These are phyloP conservation scores for Lymantria monacha DNA, from an alignment of 2,888 invertebrate genomes.

Conservation along the genomic window DNA sequence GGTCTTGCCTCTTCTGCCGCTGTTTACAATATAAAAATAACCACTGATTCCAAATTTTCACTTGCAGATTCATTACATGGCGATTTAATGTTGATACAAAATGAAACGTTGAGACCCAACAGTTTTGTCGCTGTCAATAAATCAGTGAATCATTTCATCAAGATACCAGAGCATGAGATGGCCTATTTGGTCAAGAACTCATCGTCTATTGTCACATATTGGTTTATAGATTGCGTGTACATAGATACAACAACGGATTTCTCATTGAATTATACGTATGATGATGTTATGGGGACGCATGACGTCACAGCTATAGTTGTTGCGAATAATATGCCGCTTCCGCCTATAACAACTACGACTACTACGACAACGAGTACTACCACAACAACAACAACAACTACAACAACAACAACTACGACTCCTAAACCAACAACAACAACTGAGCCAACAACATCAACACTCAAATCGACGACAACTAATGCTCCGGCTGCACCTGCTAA, in stretches of 20 bases:
- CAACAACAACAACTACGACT: slow-evolving; percentile 39
- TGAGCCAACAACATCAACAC: slow-evolving; percentile 40
- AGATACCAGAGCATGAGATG: slow-evolving; percentile 83
- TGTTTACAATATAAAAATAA: too few species aligned
- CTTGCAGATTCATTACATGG: slow-evolving; percentile 86
- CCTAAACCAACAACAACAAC: slow-evolving; percentile 31
- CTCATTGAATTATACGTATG: slow-evolving; percentile 84
- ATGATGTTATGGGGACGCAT: slow-evolving; percentile 81
- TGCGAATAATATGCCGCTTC: slow-evolving; percentile 85
- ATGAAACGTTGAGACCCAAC: slow-evolving; percentile 76
- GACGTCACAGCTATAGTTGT: slow-evolving; percentile 87
- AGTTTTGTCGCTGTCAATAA: slow-evolving; percentile 85
- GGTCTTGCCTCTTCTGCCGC: too few species aligned
- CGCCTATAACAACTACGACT: slow-evolving; percentile 59
- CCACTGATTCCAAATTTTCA: not conserved
- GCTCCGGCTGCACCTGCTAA: slow-evolving; percentile 26
- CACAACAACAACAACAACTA: slow-evolving; percentile 38
- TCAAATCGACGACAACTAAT: slow-evolving; percentile 36
- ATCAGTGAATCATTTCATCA: slow-evolving; percentile 81
- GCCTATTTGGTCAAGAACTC: slow-evolving; percentile 78
- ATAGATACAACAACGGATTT: slow-evolving; percentile 85
- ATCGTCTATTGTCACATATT: slow-evolving; percentile 84
- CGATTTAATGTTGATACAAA: slow-evolving; percentile 84
- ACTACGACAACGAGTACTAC: slow-evolving; percentile 31
- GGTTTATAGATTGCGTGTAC: slow-evolving; percentile 90